Percentiles rank a stretch among this genome's conserved stretches.
These are phyloP conservation scores for Dendroctonus ponderosae DNA, from an alignment of 1,140 invertebrate genomes.

Conservation along the genomic window DNA sequence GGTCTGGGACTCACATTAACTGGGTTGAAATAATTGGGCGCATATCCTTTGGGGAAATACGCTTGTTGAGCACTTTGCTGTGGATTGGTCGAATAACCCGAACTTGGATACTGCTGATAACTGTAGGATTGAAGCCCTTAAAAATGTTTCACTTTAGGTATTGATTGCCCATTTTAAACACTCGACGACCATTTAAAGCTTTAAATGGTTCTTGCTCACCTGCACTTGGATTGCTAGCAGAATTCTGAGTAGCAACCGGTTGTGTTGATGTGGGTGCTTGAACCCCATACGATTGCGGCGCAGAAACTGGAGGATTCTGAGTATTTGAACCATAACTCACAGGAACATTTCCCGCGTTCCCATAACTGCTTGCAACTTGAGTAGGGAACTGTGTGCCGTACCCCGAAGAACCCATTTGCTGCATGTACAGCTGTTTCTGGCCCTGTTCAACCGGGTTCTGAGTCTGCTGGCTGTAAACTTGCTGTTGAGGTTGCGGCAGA, in stretches of 20 bases:
- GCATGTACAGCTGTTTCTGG: too few species aligned
- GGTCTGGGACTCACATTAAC: slow-evolving; percentile 20
- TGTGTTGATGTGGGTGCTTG: neutral
- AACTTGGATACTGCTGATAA: neutral
- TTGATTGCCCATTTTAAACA: neutral
- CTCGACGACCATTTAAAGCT: neutral
- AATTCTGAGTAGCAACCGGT: neutral
- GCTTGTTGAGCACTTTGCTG: slow-evolving; percentile 7
- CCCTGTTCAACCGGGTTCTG: neutral
- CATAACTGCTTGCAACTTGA: neutral
- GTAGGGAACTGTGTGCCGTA: too few species aligned
- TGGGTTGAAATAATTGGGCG: slow-evolving; percentile 24
- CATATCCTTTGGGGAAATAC: slow-evolving; percentile 36
- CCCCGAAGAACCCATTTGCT: too few species aligned
- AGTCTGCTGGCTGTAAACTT: neutral
- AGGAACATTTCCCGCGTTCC: neutral
- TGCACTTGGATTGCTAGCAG: slow-evolving; percentile 1
- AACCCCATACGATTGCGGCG: neutral
- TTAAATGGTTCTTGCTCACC: neutral
- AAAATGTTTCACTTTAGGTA: neutral
- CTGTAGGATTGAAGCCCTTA: too few species aligned
- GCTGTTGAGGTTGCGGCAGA: neutral
- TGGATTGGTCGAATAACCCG: slow-evolving; percentile 5
- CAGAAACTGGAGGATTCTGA: neutral
- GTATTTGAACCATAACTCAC: neutral